Conservation (phyloP, 2,797 vertebrate genomes). For the Rhyacichthys aspro region DNA sequence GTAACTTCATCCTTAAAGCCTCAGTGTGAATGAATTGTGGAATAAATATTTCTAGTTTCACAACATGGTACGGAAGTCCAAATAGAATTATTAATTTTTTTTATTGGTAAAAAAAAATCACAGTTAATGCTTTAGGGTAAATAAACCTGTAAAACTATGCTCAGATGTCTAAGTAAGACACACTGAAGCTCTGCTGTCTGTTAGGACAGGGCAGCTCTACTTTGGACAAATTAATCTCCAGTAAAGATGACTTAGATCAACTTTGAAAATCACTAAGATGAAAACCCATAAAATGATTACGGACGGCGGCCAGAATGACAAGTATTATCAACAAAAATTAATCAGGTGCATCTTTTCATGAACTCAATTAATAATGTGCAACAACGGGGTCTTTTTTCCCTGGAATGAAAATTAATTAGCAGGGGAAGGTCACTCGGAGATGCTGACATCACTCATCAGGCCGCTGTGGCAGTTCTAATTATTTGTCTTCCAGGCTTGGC, state of each 20-base stretch:
- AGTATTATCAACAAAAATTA: conserved; percentile 99
- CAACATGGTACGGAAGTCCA: conserved; percentile 23
- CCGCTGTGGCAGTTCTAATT: conserved; percentile 99
- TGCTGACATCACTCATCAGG: conserved; percentile 99
- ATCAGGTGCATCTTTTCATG: conserved; percentile 99
- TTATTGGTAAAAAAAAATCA: conserved; percentile 12
- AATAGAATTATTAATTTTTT: conserved; percentile 37
- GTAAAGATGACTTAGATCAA: conserved; percentile 95
- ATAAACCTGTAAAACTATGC: conserved; percentile 43
- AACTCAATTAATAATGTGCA: conserved; percentile 99
- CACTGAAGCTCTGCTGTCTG: conserved; percentile 60
- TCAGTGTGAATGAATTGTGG: conserved; percentile 8
- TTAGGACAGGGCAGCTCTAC: conserved; percentile 61
- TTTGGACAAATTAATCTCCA: conserved; percentile 88
- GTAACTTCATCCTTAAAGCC: not conserved
- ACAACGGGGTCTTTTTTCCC: conserved; percentile 99
- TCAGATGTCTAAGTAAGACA: conserved; percentile 58
- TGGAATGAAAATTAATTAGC: conserved; percentile 99
- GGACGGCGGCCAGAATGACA: conserved; percentile 96
- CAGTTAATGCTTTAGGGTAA: conserved; percentile 27
- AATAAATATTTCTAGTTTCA: conserved; percentile 17
- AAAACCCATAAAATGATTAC: conserved; percentile 99
- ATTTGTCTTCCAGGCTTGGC: conserved; percentile 99
- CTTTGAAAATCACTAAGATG: conserved; percentile 93
- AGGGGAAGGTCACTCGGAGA: conserved; percentile 99